A percentile compares a stretch with the other conserved stretches of the same genome.
Evolutionary conservation across 2,797 vertebrate species (phyloP).

Genomic region (Bovichtus diacanthus): DNA sequence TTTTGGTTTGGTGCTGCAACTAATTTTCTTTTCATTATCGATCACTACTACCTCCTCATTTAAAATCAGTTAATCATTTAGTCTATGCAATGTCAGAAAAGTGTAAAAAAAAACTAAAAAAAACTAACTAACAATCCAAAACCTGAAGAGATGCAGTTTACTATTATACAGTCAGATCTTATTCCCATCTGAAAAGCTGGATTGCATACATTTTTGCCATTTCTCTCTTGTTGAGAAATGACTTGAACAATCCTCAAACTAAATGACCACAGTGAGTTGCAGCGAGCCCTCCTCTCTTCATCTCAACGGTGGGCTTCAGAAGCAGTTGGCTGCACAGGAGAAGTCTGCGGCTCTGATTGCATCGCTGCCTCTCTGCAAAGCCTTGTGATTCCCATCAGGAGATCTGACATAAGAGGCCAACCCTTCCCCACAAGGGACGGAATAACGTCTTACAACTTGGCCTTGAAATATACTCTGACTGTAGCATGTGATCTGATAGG

Average conservation of each 20-base stretch:
- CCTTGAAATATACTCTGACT: slow-evolving; percentile 55
- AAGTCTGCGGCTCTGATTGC: slow-evolving; percentile 35
- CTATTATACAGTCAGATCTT: too few relatives aligned
- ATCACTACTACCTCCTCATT: not conserved
- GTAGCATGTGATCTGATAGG: slow-evolving; percentile 63
- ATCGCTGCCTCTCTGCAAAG: slow-evolving; percentile 48
- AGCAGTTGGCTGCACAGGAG: slow-evolving; percentile 8
- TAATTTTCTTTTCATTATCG: not conserved
- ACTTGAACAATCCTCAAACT: too few relatives aligned
- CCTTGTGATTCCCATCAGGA: slow-evolving; percentile 79
- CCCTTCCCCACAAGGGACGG: slow-evolving; percentile 57
- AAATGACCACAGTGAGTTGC: not conserved
- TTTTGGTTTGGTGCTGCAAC: not conserved
- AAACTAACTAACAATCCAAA: too few relatives aligned
- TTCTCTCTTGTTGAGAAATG: not conserved
- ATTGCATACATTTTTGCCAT: not conserved
- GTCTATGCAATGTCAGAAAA: not conserved
- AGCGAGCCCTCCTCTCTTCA: not conserved
- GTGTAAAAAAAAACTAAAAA: too few relatives aligned
- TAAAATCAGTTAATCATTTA: not conserved
- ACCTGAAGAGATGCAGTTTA: too few relatives aligned
- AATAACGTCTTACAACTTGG: slow-evolving; percentile 62
- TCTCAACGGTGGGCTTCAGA: not conserved
- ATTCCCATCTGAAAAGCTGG: too few relatives aligned
- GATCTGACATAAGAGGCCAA: slow-evolving; percentile 48